Conservation (phyloP, 2,113 vertebrate species). For the Anolis sagrei region DNA sequence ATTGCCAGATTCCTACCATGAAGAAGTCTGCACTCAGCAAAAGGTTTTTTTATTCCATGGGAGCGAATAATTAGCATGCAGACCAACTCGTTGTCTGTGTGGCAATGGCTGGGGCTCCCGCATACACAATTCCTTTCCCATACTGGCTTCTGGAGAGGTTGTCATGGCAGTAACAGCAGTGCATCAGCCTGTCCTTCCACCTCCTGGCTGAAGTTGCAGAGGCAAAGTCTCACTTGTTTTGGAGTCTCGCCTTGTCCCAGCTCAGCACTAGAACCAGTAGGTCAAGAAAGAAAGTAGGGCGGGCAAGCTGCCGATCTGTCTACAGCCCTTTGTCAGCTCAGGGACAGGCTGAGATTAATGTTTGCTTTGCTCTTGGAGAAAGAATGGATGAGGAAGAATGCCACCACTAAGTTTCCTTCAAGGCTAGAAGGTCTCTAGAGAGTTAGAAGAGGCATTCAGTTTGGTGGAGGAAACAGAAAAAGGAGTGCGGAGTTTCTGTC, state of each 20-base stretch:
- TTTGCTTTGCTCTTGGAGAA: conserved; percentile 37
- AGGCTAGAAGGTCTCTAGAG: background rate
- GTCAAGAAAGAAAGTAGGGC: conserved; percentile 20
- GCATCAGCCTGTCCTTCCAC: conserved; percentile 4
- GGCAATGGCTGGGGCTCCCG: background rate
- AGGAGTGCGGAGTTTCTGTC: background rate
- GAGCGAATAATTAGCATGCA: conserved; percentile 22
- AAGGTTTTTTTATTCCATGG: background rate
- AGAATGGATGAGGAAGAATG: conserved; percentile 9
- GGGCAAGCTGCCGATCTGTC: background rate
- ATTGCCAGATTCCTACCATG: background rate
- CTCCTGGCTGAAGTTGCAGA: conserved; percentile 4
- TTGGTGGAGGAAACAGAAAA: background rate
- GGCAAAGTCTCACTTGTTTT: conserved; percentile 25
- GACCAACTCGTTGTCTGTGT: conserved; percentile 19
- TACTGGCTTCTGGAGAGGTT: conserved; percentile 28
- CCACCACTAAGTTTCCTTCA: conserved; percentile 4
- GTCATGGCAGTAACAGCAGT: conserved; percentile 55
- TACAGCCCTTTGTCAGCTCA: conserved; percentile 22
- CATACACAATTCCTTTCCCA: background rate
- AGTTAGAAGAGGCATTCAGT: background rate
- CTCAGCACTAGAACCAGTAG: background rate
- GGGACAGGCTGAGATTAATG: conserved; percentile 37
- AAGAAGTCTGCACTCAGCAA: background rate
- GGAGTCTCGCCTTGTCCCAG: conserved; percentile 24